Conservation (phyloP, 2,888 invertebrate species). For the Eudasyphora cyanicolor region DNA sequence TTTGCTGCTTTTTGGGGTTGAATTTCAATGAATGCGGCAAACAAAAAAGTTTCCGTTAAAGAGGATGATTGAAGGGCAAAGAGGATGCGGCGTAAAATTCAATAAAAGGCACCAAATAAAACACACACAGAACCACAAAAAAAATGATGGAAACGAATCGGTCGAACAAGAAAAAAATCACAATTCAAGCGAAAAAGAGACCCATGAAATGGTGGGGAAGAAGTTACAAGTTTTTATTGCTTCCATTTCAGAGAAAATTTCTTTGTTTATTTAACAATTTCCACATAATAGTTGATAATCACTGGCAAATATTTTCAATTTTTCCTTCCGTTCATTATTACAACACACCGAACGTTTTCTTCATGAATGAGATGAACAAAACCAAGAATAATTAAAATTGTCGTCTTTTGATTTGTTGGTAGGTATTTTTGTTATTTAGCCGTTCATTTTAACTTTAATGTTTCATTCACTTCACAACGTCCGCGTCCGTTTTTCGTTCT, state of each 20-base stretch:
- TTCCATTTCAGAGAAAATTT: slow-evolving; percentile 49
- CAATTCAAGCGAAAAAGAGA: slow-evolving; percentile 40
- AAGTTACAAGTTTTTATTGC: slow-evolving; percentile 45
- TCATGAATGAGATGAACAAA: too few species aligned
- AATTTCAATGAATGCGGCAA: slow-evolving; percentile 64
- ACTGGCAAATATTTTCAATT: not conserved
- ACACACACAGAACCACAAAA: slow-evolving; percentile 43
- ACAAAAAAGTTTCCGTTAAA: slow-evolving; percentile 40
- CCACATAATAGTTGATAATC: slow-evolving; percentile 39
- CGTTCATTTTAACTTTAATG: slow-evolving; percentile 17
- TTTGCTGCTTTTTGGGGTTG: slow-evolving; percentile 62
- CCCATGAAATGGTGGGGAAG: slow-evolving; percentile 19
- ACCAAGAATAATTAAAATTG: slow-evolving; percentile 6
- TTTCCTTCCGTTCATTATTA: not conserved
- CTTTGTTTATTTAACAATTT: slow-evolving; percentile 62
- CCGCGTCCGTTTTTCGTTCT: slow-evolving; percentile 8
- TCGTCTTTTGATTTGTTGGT: slow-evolving; percentile 23
- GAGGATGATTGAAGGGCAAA: slow-evolving; percentile 64
- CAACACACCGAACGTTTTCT: slow-evolving; percentile 25
- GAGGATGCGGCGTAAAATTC: slow-evolving; percentile 60
- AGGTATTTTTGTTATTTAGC: not conserved
- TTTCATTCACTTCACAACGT: slow-evolving; percentile 10
- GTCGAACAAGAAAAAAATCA: slow-evolving; percentile 47
- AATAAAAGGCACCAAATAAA: slow-evolving; percentile 54
- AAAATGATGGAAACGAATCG: slow-evolving; percentile 14